Evolutionary conservation across 2,797 vertebrate species (phyloP).

Genomic region (Mormyrops attenuatus): DNA sequence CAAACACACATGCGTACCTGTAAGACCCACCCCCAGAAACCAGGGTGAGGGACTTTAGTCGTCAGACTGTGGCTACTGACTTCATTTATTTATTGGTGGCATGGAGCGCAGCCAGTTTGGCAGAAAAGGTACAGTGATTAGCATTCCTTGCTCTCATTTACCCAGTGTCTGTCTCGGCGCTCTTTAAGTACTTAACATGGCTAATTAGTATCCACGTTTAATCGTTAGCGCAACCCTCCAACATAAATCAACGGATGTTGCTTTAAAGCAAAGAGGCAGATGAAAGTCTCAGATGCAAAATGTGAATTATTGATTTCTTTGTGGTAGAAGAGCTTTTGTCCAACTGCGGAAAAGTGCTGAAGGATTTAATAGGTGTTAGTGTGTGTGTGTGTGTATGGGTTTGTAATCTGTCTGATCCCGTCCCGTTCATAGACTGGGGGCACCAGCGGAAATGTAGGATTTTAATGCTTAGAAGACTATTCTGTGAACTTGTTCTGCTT

Average conservation of each 20-base stretch:
- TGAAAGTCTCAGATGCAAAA: background rate
- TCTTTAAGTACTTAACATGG: background rate
- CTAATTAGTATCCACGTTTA: background rate
- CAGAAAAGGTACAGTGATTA: background rate
- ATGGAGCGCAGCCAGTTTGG: background rate
- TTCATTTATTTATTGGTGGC: background rate
- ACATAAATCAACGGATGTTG: background rate
- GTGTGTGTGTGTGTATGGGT: background rate
- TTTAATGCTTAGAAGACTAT: background rate
- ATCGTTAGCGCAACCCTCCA: background rate
- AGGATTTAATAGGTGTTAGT: background rate
- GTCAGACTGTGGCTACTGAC: background rate
- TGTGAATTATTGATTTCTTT: background rate
- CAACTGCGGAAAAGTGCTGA: background rate
- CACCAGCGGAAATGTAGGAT: background rate
- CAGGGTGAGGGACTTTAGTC: background rate
- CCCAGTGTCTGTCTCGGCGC: background rate
- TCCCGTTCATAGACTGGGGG: background rate
- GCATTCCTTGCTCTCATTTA: background rate
- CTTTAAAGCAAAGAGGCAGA: background rate
- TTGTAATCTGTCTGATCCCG: background rate
- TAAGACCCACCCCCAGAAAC: background rate
- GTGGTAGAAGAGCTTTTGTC: background rate
- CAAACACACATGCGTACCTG: background rate
- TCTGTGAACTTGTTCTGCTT: background rate